Conservation (phyloP, 2,113 vertebrate species). For the Loxodonta africana region DNA sequence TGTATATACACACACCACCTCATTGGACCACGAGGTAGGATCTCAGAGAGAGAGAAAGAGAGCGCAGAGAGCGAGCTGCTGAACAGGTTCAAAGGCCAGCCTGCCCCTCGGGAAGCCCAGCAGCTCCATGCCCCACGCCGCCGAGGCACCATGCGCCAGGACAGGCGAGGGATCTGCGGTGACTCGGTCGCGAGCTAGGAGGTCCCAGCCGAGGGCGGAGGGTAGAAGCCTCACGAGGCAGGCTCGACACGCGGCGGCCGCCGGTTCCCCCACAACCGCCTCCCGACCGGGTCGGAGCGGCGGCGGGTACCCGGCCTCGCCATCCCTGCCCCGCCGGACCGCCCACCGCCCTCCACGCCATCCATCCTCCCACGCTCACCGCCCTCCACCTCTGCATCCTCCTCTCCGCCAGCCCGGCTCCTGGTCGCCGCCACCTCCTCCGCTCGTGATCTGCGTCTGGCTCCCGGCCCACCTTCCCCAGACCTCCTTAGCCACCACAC, state of each 20-base stretch:
- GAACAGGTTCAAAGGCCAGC: conserved; percentile 17
- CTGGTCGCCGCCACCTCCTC: background rate
- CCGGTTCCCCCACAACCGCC: conserved; percentile 52
- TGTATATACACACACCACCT: background rate
- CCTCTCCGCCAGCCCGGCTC: background rate
- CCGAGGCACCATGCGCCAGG: background rate
- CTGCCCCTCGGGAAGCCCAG: conserved; percentile 63
- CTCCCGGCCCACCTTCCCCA: background rate
- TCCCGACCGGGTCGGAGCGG: background rate
- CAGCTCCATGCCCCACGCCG: conserved; percentile 68
- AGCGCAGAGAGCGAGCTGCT: background rate
- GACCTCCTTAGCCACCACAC: background rate
- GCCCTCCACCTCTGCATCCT: conserved; percentile 57
- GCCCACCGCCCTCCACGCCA: conserved; percentile 73
- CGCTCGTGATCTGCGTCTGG: background rate
- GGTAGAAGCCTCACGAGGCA: background rate
- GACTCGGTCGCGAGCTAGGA: background rate
- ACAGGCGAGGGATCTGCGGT: background rate
- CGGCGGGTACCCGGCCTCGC: conserved; percentile 67
- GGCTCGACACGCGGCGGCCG: background rate
- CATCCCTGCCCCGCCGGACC: conserved; percentile 33
- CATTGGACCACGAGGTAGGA: background rate
- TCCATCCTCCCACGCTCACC: conserved; percentile 53
- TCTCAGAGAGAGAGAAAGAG: background rate
- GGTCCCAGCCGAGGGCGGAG: background rate